Evolutionary conservation across 2,888 invertebrate species (phyloP), one percentile per base, ranked within the genome.

Genomic region (Teleogryllus oceanicus): DNA sequence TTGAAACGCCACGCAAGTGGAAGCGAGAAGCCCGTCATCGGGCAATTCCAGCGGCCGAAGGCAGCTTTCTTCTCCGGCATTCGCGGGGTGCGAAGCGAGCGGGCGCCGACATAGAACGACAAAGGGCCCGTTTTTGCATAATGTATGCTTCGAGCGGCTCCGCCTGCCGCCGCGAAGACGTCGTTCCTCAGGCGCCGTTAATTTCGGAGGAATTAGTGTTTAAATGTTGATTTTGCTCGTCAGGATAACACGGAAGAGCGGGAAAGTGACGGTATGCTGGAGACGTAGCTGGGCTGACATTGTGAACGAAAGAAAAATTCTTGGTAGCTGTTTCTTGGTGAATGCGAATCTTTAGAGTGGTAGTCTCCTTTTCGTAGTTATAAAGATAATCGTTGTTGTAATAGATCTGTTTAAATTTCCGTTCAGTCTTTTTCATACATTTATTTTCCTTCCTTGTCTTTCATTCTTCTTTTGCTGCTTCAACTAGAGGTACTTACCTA

Each of bases 191-290:
- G 24, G 62, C 62, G 62, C 16, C 62, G 62, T 62, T 62, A 62
- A 62, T 62, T 62, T 18, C 62, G 18, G 16, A 16, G 62, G 18
- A 62, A 62, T 62, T 62, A 62, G 62, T 62, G 62, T 62, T 62
- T 62, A 62, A 62, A 62, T 62, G 62, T 62, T 62, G 62, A 62
- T 62, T 62, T 62, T 62, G 13, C 62, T 62, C 62, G 62, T 62
- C 62, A 62, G 18, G 62, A 62, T 62, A 62, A 18, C 13, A 62
- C 62, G 62, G 16, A 2, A 62, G 62, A 62, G 18, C 62, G 62
- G 16, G 4, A 62, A 62, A 16, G 13, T 18, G 62, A 62, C 13
- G 13, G 62, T 2, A 18, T 2, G 13, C 18, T 62, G 62, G 2
- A 62, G 62, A 13, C 62, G 4, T 37, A 37, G 24, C 2, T 2